These are phyloP conservation scores for Plecotus auritus DNA, from an alignment of 2,113 vertebrate genomes.

Conservation along the genomic window DNA sequence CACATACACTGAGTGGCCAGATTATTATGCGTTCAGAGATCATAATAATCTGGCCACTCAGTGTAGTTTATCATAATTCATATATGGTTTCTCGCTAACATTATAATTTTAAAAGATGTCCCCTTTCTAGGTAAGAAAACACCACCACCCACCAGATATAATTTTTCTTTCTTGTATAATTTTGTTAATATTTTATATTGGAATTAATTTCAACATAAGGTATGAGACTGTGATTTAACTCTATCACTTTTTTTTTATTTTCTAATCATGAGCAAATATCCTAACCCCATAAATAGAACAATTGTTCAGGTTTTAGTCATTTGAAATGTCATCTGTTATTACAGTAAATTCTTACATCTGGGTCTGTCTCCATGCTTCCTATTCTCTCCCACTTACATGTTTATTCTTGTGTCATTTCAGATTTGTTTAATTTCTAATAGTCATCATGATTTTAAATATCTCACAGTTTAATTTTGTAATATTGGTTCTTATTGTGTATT, in stretches of 20 bases:
- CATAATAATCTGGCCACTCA: no score
- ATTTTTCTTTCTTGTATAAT: background rate
- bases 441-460: background rate
- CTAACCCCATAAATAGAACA: background rate
- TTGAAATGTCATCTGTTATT: background rate
- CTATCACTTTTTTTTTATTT: background rate
- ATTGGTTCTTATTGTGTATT: background rate
- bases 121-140: background rate
- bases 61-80: background rate
- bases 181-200: background rate
- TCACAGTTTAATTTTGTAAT: background rate
- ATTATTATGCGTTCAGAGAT: no score
- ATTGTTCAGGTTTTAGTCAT: background rate
- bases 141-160: background rate
- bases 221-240: background rate
- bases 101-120: background rate
- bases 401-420: background rate
- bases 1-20: no score
- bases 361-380: background rate
- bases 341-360: background rate
- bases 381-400: background rate
- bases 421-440: background rate
- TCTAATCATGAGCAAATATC: background rate
- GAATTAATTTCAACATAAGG: background rate
- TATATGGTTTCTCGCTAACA: background rate